Evolutionary conservation across 2,888 invertebrate genomes (phyloP).

Genomic region (Drosophila peninsularis): DNA sequence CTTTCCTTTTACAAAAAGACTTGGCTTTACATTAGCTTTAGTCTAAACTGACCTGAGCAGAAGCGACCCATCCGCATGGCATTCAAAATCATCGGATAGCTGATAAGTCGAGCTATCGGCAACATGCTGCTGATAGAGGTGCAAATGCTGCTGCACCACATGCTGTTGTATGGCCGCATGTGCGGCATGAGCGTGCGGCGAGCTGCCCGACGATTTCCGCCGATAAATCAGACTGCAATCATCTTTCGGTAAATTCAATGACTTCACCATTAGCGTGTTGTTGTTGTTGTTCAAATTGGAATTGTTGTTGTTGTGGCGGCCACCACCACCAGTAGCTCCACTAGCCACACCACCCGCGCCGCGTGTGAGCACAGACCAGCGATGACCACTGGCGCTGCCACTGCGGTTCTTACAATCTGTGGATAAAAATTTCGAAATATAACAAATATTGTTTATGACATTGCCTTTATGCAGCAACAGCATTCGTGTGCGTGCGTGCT

Average conservation of each 20-base stretch:
- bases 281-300: constrained; percentile 75
- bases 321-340: constrained; percentile 1
- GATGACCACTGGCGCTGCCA: constrained; percentile 75
- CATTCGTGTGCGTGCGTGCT: constrained; percentile 8
- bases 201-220: constrained; percentile 84
- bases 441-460: constrained; percentile 34
- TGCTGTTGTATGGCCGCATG: constrained; percentile 45
- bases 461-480: constrained; percentile 12
- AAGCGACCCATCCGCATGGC: constrained; percentile 87
- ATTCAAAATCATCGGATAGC: constrained; percentile 85
- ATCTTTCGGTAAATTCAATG: constrained; percentile 83
- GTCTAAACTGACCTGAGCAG: constrained; percentile 86
- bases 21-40: neutral
- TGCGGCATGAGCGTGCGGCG: constrained; percentile 70
- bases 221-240: constrained; percentile 83
- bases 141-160: constrained; percentile 45
- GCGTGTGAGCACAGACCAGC: constrained; percentile 81
- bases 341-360: constrained; percentile 26
- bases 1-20: neutral
- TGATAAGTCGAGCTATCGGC: constrained; percentile 74
- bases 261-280: constrained; percentile 79
- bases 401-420: constrained; percentile 74
- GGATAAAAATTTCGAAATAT: constrained; percentile 14
- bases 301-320: constrained; percentile 70
- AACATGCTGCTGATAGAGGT: constrained; percentile 53